Evolutionary conservation across 2,113 vertebrate genomes (phyloP).

Genomic region (Channa maculata): DNA sequence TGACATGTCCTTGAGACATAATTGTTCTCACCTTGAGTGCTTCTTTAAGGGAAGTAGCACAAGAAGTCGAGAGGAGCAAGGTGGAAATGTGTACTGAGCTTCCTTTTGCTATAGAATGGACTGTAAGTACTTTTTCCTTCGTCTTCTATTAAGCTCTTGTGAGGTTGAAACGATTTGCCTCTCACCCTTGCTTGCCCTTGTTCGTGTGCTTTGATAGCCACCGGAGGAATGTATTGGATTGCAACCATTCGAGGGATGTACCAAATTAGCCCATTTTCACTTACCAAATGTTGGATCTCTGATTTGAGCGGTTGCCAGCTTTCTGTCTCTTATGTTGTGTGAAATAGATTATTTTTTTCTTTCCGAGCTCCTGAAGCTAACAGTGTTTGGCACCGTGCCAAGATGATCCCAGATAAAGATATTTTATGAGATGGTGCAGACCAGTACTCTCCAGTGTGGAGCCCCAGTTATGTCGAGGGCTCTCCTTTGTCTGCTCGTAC

Average conservation of each 20-base stretch:
- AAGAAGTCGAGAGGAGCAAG: slow-evolving; percentile 21
- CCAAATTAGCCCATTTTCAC: slow-evolving; percentile 72
- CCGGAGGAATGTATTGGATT: slow-evolving; percentile 69
- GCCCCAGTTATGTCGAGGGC: slow-evolving; percentile 73
- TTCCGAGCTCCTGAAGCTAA: slow-evolving; percentile 72
- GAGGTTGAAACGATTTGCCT: slow-evolving; percentile 54
- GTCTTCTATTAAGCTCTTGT: slow-evolving; percentile 41
- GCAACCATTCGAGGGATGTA: slow-evolving; percentile 57
- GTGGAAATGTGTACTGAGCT: slow-evolving; percentile 5
- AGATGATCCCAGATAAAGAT: slow-evolving; percentile 76
- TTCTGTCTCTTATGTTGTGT: slow-evolving; percentile 59
- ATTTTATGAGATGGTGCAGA: slow-evolving; percentile 71
- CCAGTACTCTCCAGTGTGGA: slow-evolving; percentile 70
- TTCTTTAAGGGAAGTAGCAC: slow-evolving; percentile 24
- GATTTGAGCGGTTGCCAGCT: slow-evolving; percentile 75
- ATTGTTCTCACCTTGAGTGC: slow-evolving; percentile 67
- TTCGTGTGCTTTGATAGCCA: slow-evolving; percentile 62
- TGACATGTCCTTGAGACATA: slow-evolving; percentile 70
- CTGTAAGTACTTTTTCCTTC: slow-evolving; percentile 17
- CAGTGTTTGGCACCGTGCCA: slow-evolving; percentile 68
- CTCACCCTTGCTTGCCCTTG: slow-evolving; percentile 36
- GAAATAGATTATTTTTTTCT: slow-evolving; percentile 66
- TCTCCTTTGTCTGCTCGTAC: slow-evolving; percentile 55
- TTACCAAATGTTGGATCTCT: slow-evolving; percentile 66
- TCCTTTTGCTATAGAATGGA: slow-evolving; percentile 38